phyloP scores from a whole-genome alignment of 30 jellyfish, hydroid and myxozoan genomes.

The Catostylus mosaicus region DNA sequence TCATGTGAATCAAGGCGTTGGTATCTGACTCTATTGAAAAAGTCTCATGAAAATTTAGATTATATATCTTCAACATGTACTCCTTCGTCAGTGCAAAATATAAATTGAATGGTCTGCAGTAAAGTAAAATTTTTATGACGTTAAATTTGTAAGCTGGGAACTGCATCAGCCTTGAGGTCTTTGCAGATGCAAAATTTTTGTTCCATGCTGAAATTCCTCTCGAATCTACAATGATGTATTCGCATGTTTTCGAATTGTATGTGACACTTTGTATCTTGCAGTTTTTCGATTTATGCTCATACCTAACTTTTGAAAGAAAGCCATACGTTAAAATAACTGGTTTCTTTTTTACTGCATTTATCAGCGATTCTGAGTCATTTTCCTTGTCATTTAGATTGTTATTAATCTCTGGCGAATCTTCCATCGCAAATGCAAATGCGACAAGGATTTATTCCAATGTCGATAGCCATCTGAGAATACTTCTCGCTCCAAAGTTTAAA shows the following conservation, averaged over 20 bases:
- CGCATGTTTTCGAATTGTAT: constrained; percentile 76
- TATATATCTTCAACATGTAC: constrained; percentile 63
- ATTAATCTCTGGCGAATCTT: background rate
- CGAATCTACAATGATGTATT: constrained; percentile 78
- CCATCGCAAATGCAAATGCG: background rate
- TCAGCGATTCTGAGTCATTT: background rate
- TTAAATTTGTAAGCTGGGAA: constrained; percentile 74
- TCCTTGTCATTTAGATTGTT: background rate
- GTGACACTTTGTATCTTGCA: constrained; percentile 76
- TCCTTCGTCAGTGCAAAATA: constrained; percentile 86
- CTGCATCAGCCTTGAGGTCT: constrained; percentile 56
- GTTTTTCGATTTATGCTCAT: constrained; percentile 65
- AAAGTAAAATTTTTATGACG: constrained; percentile 51
- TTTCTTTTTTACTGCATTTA: constrained; percentile 7
- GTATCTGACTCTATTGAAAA: constrained; percentile 75
- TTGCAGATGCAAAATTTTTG: constrained; percentile 40
- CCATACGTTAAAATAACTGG: constrained; percentile 64
- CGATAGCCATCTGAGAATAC: no score
- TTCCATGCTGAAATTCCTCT: constrained; percentile 84
- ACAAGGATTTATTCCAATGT: no score
- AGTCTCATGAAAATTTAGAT: constrained; percentile 79
- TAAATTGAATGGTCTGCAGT: constrained; percentile 64
- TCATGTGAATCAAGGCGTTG: constrained; percentile 52
- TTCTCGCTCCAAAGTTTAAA: no score
- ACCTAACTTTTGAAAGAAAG: constrained; percentile 43